Base-by-base conservation (phyloP, 64 coral and sea anemone species). In the Dendrophyllia cribrosa region DNA sequence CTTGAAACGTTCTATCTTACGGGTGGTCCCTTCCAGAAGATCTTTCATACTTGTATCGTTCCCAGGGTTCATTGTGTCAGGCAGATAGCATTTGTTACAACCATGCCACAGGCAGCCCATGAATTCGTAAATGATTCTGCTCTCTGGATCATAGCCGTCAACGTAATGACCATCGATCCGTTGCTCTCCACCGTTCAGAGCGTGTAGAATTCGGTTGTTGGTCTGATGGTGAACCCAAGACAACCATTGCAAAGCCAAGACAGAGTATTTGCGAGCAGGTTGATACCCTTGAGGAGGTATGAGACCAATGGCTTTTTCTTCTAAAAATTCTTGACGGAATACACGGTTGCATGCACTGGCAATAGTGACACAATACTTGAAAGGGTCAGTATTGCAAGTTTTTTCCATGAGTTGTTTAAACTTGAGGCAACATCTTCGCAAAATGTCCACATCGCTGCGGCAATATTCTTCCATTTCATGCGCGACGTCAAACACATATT, bases 381-480 rank as follows among this genome's bases (percentile, higher is more conserved):
- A 93, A 6, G 91, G 91, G 23, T 93, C 82, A 1, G 78, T 14
- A 0, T 63, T 61, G 7, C 58, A 67, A 2, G 43, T 87, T 22
- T 93, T 45, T 21, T 61, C 49, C 59, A 79, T 79, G 55, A 73
- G 7, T 23, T 61, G 49, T 66, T 79, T 76, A 43, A 90, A 90
- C 59, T 90, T 7, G 9, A 79, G 17, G 79, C 88, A 90, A 22
- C 52, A 44, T 15, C 45, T 1, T n/a, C 74, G 4, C 9, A 89
- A 56, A 76, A 89, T 91, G 65, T 91, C 78, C 5, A 91, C 89
- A 49, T 91, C 89, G 43, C 47, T 72, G 15, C 78, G 49, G 48
- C 89, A 91, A 75, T 91, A 91, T 9, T 84, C 89, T 56, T 80
- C 16, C 13, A 90, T 79, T 44, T 90, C 88, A 15, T 72, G 72